phyloP scores from a whole-genome alignment of 2,888 invertebrate species.

The Siphlonurus alternatus region DNA sequence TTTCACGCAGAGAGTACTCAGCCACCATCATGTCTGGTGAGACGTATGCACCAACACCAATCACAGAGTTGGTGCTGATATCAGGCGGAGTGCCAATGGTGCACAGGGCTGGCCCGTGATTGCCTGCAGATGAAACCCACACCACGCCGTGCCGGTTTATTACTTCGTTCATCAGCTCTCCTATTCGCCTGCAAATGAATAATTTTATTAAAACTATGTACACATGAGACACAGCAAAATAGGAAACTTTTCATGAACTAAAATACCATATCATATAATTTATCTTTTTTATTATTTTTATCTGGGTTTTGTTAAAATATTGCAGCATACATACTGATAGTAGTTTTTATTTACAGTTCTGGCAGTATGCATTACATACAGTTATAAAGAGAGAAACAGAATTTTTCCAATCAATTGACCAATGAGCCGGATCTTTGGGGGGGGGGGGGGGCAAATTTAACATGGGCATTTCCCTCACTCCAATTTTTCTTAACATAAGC shows the following conservation, averaged over 20 bases:
- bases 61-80: constrained; percentile 64
- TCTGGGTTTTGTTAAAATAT: too few species aligned
- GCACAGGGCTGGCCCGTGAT: constrained; percentile 76
- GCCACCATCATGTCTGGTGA: constrained; percentile 96
- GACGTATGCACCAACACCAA: constrained; percentile 92
- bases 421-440: too few species aligned
- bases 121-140: constrained; percentile 91
- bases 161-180: constrained; percentile 68
- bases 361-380: too few species aligned
- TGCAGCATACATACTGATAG: too few species aligned
- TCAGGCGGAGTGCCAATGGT: constrained; percentile 84
- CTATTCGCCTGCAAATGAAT: constrained; percentile 47
- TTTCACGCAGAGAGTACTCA: constrained; percentile 78
- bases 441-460: too few species aligned
- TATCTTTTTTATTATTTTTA: too few species aligned
- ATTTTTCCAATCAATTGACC: too few species aligned
- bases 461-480: too few species aligned
- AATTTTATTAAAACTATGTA: constrained; percentile 2
- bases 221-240: not conserved
- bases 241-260: not conserved
- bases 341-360: too few species aligned
- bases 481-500: too few species aligned
- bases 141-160: constrained; percentile 82
- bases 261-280: too few species aligned
- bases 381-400: too few species aligned